phyloP scores from a whole-genome alignment of 2,797 vertebrate species.

The Odontamblyopus rebecca region DNA sequence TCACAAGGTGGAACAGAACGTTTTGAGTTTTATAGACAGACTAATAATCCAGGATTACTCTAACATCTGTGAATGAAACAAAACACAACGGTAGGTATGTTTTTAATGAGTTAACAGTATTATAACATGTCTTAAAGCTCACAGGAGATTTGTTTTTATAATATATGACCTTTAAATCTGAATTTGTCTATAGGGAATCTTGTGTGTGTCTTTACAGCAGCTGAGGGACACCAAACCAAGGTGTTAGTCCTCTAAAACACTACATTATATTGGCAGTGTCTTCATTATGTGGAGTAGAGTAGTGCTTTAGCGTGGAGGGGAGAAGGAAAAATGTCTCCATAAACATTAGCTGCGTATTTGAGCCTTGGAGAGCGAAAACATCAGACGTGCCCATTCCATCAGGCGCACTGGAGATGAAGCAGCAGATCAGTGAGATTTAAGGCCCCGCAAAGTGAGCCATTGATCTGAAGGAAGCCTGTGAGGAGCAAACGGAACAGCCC shows the following conservation, averaged over 20 bases:
- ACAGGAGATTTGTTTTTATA: no score
- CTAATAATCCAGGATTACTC: no score
- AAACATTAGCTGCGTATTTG: conserved; percentile 59
- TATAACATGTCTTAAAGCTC: no score
- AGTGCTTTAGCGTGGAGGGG: conserved; percentile 39
- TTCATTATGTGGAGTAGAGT: conserved; percentile 58
- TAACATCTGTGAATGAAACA: no score
- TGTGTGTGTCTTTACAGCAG: conserved; percentile 7
- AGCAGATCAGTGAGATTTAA: conserved; percentile 57
- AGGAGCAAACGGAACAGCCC: conserved; percentile 13
- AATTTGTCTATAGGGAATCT: neutral
- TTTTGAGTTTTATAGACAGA: no score
- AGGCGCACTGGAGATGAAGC: conserved; percentile 11
- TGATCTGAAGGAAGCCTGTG: conserved; percentile 25
- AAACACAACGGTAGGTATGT: no score
- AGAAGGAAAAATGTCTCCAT: conserved; percentile 29
- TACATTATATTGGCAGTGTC: conserved; percentile 46
- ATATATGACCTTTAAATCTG: neutral
- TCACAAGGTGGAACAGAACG: no score
- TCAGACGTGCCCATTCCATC: conserved; percentile 40
- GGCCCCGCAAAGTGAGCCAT: conserved; percentile 42
- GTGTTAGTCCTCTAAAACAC: conserved; percentile 56
- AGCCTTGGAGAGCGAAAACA: conserved; percentile 38
- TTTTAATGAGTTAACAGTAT: no score
- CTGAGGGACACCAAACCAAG: conserved; percentile 34